Evolutionary conservation across 2,888 invertebrate species (phyloP).

Genomic region (Drosophila paramelanica): DNA sequence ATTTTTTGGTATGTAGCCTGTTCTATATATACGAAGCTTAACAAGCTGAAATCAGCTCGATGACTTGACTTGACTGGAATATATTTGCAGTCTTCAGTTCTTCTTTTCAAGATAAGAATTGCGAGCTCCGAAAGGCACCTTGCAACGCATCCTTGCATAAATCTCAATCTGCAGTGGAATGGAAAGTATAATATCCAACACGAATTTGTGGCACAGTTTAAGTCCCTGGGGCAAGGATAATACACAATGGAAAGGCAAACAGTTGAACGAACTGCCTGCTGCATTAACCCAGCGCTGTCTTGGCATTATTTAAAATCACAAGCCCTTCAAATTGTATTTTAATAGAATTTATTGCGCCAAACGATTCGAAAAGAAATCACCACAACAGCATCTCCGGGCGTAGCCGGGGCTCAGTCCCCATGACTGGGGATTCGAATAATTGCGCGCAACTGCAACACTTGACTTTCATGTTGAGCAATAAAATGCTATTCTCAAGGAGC

Average conservation of each 20-base stretch:
- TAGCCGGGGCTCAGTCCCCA: not conserved
- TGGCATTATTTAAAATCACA: conserved; percentile 78
- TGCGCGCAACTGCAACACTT: conserved; percentile 75
- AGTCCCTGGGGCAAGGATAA: conserved; percentile 27
- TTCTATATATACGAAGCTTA: too few species aligned
- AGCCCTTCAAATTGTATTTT: conserved; percentile 80
- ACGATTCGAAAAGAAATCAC: conserved; percentile 55
- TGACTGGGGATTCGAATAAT: conserved; percentile 26
- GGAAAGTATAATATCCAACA: conserved; percentile 21
- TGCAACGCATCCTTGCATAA: conserved; percentile 39
- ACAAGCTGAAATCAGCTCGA: too few species aligned
- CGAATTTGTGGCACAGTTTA: conserved; percentile 39
- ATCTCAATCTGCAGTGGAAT: conserved; percentile 43
- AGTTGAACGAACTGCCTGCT: conserved; percentile 36
- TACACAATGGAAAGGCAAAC: conserved; percentile 14
- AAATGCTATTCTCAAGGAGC: conserved; percentile 70
- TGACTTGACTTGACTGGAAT: not conserved
- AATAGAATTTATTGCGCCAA: conserved; percentile 79
- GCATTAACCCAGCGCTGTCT: conserved; percentile 50
- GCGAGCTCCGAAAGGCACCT: conserved; percentile 4
- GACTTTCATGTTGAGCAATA: conserved; percentile 77
- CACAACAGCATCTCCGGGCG: conserved; percentile 25
- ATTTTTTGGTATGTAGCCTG: too few species aligned
- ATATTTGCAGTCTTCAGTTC: not conserved
- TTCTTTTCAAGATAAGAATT: conserved; percentile 51